Conservation (phyloP, 2,797 vertebrate species). For the Adelosebastes latens region DNA sequence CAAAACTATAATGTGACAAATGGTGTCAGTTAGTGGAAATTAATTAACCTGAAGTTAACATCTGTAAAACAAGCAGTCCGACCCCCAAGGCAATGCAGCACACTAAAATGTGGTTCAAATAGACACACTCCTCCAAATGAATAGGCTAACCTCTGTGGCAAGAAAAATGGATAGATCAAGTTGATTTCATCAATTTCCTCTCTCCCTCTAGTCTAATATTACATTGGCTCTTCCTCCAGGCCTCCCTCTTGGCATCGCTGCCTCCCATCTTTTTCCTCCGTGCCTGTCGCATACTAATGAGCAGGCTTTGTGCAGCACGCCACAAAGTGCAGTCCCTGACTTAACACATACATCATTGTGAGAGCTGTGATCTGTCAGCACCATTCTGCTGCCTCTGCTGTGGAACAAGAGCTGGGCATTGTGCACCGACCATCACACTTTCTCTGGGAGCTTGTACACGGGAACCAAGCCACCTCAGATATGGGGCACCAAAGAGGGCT, state of each 20-base stretch:
- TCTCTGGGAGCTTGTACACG: slow-evolving; percentile 43
- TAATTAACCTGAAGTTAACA: slow-evolving; percentile 66
- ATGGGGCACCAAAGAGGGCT: slow-evolving; percentile 12
- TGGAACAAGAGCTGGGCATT: slow-evolving; percentile 54
- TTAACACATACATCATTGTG: slow-evolving; percentile 80
- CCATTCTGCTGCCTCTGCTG: slow-evolving; percentile 54
- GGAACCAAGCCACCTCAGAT: slow-evolving; percentile 22
- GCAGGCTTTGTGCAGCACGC: slow-evolving; percentile 70
- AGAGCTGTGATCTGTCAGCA: slow-evolving; percentile 68
- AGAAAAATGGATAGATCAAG: slow-evolving; percentile 69
- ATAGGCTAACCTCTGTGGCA: slow-evolving; percentile 47
- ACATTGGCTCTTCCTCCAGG: slow-evolving; percentile 67
- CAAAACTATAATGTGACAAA: slow-evolving; percentile 36
- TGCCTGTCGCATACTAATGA: slow-evolving; percentile 80
- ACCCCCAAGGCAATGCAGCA: slow-evolving; percentile 35
- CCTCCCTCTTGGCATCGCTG: slow-evolving; percentile 76
- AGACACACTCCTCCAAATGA: slow-evolving; percentile 57
- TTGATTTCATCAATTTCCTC: slow-evolving; percentile 74
- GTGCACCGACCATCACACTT: slow-evolving; percentile 54
- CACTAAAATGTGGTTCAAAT: slow-evolving; percentile 35
- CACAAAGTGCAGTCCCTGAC: slow-evolving; percentile 77
- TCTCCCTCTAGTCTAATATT: slow-evolving; percentile 71
- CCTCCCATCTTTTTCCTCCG: slow-evolving; percentile 71
- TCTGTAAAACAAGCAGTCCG: slow-evolving; percentile 56
- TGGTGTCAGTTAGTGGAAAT: slow-evolving; percentile 56